Evolutionary conservation across 2,797 vertebrate genomes (phyloP), one percentile per base, ranked within the genome.

Genomic region (Scolopax rusticola): DNA sequence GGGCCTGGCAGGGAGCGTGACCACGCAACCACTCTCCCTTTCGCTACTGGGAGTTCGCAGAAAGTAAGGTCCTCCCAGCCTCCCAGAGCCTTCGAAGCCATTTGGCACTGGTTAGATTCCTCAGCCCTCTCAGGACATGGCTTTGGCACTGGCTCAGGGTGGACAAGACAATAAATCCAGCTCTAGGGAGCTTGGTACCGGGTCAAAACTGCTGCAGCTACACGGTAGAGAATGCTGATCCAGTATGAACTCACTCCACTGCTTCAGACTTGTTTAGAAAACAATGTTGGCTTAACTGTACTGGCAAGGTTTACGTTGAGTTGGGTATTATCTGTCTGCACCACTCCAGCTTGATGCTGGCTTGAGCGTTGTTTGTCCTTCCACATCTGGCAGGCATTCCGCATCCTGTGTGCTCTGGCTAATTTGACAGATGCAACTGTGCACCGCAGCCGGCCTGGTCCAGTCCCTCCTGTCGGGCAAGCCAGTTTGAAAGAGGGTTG

Each of bases 251-350:
- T 93, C 56, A 68, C 60, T 85, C 78, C 82, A 50, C 84, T 83
- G 78, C 68, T 92, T 89, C 87, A 94, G 78, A 92, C 87, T 93
- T 96, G 95, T 95, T 96, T 95, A 85, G 89, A 97, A 94, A 97
- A 96, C 71, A 95, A 65, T 77, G 90, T 83, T 96, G 93, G 87
- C 89, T 95, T 95, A 96, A 94, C 92, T 77, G 40, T 77, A 77
- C 89, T 96, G 95, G 96, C 92, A 89, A 89, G 86, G 70, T 93
- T 94, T 95, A 71, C n/a, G 57, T 93, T 80, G 78, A 4, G 0
- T 92, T 85, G 60, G 36, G 86, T 93, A 94, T 92, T 94, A 91
- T 94, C 84, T 90, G 78, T 85, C 93, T 96, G 88, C 60, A 78
- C 81, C 68, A 53, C 68, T 86, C 64, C 30, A 17, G 68, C 75